Conservation (phyloP, 2,888 invertebrate genomes). For the Sussaba pulchella region DNA sequence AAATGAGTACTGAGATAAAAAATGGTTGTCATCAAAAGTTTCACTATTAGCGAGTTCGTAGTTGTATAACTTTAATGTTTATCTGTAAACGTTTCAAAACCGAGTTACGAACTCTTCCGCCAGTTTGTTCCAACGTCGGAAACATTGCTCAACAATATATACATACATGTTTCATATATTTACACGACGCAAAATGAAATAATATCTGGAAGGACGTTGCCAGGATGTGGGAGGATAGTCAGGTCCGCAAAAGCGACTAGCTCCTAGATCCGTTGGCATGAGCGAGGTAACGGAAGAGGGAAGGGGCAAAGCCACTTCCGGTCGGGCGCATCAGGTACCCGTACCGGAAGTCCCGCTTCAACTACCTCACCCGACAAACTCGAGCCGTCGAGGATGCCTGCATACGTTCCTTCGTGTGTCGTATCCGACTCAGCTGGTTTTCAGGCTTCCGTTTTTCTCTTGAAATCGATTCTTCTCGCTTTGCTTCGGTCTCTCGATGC, state of each 20-base stretch:
- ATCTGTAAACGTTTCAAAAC: not conserved
- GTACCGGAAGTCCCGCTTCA: constrained; percentile 71
- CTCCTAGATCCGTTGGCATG: constrained; percentile 17
- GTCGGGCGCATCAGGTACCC: constrained; percentile 66
- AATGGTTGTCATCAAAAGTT: no score
- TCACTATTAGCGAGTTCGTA: not conserved
- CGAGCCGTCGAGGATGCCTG: constrained; percentile 19
- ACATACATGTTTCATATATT: not conserved
- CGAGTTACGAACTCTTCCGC: not conserved
- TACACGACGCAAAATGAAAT: constrained; percentile 6
- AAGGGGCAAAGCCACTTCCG: constrained; percentile 64
- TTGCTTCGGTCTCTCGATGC: constrained; percentile 25
- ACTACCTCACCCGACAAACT: constrained; percentile 58
- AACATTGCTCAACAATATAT: constrained; percentile 13
- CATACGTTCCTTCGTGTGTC: not conserved
- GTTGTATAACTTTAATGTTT: not conserved
- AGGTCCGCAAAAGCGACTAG: constrained; percentile 25
- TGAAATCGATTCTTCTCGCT: not conserved
- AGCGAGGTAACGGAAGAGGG: constrained; percentile 18
- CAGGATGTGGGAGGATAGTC: constrained; percentile 40
- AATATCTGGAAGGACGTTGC: constrained; percentile 20
- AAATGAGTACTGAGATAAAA: no score
- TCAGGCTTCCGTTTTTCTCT: constrained; percentile 54
- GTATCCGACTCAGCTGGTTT: constrained; percentile 4
- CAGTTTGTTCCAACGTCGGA: not conserved